Base-by-base conservation (phyloP, 1,140 invertebrate genomes). In the Dendrolimus kikuchii region DNA sequence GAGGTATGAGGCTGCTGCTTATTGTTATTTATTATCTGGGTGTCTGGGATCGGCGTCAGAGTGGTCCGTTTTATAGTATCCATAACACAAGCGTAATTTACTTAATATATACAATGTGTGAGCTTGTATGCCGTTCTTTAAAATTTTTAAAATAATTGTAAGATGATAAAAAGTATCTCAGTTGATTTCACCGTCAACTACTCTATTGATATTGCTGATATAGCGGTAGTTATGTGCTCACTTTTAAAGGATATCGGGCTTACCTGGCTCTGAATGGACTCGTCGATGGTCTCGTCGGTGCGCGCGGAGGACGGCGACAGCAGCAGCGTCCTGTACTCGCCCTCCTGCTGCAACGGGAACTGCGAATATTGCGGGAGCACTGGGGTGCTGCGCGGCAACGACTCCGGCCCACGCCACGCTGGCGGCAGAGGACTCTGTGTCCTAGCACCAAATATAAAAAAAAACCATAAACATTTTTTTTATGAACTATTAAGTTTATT, bases 251-350 rank as follows among this genome's bases (percentile, higher is more conserved):
- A 10, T 37, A 41, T 49, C 8, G 38, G 39, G n/a, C 10, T 5
- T 45, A 86, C 82, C 77, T 86, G 82, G 53, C 69, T 82, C 7
- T 60, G 57, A 38, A 86, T 77, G 6, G 80, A 82, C 49, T 86
- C 82, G 41, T 86, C 82, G 40, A 74, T 9, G 7, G 72, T 75
- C n/a, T 86, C 82, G 38, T 86, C 82, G 10, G 70, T 82, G 42
- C 82, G 73, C 4, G 60, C 64, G 40, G 78, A 79, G 7, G 71
- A 43, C 0, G 82, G 81, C 7, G 82, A 80, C 36, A 84, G 59
- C 60, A 84, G 52, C 37, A 75, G 7, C 5, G 66, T 74, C 43
- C 79, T 60, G 71, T 73, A 82, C 8, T 86, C 79, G 5, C 76
- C 79, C 48, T 86, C 76, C 4, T 65, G 54, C 46, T 76, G 80